These are phyloP conservation scores for Limnephilus marmoratus DNA, from an alignment of 2,888 invertebrate genomes.

Conservation along the genomic window DNA sequence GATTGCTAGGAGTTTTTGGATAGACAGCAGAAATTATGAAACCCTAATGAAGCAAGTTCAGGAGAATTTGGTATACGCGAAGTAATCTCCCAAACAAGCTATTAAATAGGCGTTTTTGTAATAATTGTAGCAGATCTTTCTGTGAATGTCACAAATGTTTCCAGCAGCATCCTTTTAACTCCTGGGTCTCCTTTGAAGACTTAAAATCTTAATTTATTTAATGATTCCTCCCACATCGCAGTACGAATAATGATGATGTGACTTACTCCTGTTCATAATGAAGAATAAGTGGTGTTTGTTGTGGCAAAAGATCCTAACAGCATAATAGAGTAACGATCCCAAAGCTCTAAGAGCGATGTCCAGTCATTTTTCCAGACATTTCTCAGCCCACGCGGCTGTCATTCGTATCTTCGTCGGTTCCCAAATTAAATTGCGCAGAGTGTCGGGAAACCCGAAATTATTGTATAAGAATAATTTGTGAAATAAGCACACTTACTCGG, in stretches of 20 bases:
- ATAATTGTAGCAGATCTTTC: background rate
- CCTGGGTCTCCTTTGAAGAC: background rate
- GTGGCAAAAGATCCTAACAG: background rate
- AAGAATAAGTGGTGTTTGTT: background rate
- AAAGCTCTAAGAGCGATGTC: background rate
- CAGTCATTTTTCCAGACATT: slow-evolving; percentile 31
- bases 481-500: background rate
- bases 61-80: background rate
- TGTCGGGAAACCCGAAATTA: background rate
- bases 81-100: background rate
- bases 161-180: background rate
- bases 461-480: background rate
- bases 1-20: too few relatives aligned
- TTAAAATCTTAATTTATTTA: background rate
- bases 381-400: slow-evolving; percentile 27
- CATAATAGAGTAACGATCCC: background rate
- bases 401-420: slow-evolving; percentile 11
- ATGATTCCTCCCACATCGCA: background rate
- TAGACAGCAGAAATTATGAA: too few relatives aligned
- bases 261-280: background rate
- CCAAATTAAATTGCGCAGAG: slow-evolving; percentile 27
- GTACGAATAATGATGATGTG: background rate
- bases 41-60: background rate
- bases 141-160: background rate
- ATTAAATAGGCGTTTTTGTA: background rate